Evolutionary conservation across 2,113 vertebrate species (phyloP), one percentile per base, ranked within the genome.

Genomic region (Vimba vimba): DNA sequence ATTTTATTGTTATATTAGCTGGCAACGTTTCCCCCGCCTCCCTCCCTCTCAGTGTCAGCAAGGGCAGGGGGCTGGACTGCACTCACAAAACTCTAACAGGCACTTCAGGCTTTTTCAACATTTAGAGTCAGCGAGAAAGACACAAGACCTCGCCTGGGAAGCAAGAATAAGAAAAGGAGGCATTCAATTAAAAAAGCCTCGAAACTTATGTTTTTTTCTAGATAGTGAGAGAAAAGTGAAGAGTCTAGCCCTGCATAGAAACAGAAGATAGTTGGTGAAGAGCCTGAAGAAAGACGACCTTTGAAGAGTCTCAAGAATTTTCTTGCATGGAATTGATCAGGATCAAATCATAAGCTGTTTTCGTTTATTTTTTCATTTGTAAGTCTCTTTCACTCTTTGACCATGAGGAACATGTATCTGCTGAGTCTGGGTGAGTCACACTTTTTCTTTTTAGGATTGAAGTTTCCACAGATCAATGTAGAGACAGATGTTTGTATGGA

Each of bases 391-490:
- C 4, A 27, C 23, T 78, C 68, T 88, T 87, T 85, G 86, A 90
- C 77, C 85, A 94, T 94, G 93, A 84, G 3, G 8, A n/a, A 39
- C 68, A 79, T 82, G 86, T 86, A 10, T 86, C 87, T 93, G 36
- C 85, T 93, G 78, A 78, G 91, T 68, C 75, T 93, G 84, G 91
- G 94, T 95, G 90, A 94, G 94, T 93, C 77, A 74, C 25, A 86
- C 83, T 77, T 83, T 77, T 79, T 78, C 39, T 36, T 77, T 50
- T 90, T 83, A 47, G 4, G 39, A 25, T 43, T 33, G 19, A 25
- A 60, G 59, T 84, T 64, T 2, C 30, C 79, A 80, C 80, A 69
- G 45, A 88, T 90, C 85, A 79, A 45, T 85, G 71, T 45, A 33
- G 4, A 74, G 13, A 73, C 68, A 68, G 69, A 71, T 52, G 52